Evolutionary conservation across 2,888 invertebrate genomes (phyloP).

Genomic region (Nomada goodeniana): DNA sequence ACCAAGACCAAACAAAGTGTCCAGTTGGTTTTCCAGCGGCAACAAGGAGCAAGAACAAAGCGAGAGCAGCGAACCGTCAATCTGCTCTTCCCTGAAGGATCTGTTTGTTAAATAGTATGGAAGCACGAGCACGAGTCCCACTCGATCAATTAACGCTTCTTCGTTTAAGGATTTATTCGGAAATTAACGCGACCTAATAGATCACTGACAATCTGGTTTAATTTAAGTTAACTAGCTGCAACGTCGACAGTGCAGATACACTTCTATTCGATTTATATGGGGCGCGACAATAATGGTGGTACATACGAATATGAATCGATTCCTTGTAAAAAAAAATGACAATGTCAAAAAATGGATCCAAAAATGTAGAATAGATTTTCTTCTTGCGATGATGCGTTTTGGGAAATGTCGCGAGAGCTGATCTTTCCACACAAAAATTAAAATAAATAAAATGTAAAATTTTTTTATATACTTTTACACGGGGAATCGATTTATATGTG

Average conservation of each 20-base stretch:
- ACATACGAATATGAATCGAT: no score
- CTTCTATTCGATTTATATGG: background rate
- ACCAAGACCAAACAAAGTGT: slow-evolving; percentile 75
- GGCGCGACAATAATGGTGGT: background rate
- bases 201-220: slow-evolving; percentile 43
- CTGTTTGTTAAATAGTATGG: slow-evolving; percentile 91
- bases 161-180: slow-evolving; percentile 35
- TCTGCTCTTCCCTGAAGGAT: slow-evolving; percentile 94
- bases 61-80: slow-evolving; percentile 91
- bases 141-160: slow-evolving; percentile 32
- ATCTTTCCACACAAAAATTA: no score
- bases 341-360: no score
- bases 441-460: no score
- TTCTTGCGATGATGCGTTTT: no score
- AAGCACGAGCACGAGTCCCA: slow-evolving; percentile 9
- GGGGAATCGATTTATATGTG: no score
- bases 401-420: no score
- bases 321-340: no score
- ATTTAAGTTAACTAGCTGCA: background rate
- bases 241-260: background rate
- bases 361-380: no score
- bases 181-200: slow-evolving; percentile 48
- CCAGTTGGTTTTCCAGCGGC: slow-evolving; percentile 82
- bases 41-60: slow-evolving; percentile 89
- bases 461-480: no score